Evolutionary conservation across 2,888 invertebrate genomes (phyloP).

Genomic region (Drosophila leonis): DNA sequence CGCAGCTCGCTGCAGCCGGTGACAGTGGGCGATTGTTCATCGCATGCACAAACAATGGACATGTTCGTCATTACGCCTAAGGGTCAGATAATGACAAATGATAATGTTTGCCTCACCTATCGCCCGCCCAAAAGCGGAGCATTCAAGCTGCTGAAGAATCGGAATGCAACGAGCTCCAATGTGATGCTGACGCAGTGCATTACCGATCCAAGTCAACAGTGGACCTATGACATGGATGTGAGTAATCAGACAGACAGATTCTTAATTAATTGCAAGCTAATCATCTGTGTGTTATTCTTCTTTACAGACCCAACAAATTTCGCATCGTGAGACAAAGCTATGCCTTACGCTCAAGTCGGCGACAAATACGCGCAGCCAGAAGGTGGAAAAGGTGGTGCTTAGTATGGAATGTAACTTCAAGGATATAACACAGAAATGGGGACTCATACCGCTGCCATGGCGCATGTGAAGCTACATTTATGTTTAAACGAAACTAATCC

Average conservation of each 20-base stretch:
- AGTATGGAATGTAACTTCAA: constrained; percentile 79
- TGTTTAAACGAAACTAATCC: constrained; percentile 4
- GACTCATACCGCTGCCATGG: constrained; percentile 84
- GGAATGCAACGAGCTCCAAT: constrained; percentile 78
- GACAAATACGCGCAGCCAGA: constrained; percentile 66
- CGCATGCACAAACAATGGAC: constrained; percentile 86
- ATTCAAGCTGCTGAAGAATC: constrained; percentile 73
- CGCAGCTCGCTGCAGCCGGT: constrained; percentile 72
- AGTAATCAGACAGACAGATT: constrained; percentile 51
- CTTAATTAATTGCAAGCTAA: constrained; percentile 4
- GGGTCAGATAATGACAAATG: constrained; percentile 93
- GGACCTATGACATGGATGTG: constrained; percentile 84
- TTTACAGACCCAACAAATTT: constrained; percentile 83
- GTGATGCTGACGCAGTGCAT: constrained; percentile 82
- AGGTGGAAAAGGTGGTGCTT: constrained; percentile 75
- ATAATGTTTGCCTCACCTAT: constrained; percentile 93
- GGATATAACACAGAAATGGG: constrained; percentile 84
- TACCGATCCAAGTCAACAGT: constrained; percentile 77
- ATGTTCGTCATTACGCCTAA: constrained; percentile 89
- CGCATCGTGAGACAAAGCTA: constrained; percentile 77
- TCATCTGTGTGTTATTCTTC: not conserved
- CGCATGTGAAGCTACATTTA: constrained; percentile 60
- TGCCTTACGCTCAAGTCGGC: constrained; percentile 82
- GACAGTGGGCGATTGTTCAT: constrained; percentile 81
- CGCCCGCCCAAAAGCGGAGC: constrained; percentile 83